phyloP scores from a whole-genome alignment of 1,140 invertebrate species.

The Heliconius himera region DNA sequence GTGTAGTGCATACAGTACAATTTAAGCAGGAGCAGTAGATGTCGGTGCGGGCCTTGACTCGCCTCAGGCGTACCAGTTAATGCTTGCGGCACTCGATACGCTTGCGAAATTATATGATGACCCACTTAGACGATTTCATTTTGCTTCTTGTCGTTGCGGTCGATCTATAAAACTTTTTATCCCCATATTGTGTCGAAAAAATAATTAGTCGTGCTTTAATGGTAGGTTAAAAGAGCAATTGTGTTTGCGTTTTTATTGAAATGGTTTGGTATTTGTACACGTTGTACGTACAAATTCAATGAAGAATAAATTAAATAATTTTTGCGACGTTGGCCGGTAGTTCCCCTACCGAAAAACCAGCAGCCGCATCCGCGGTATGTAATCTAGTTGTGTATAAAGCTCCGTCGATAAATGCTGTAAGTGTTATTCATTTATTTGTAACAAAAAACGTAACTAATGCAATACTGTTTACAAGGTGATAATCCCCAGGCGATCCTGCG shows the following conservation, averaged over 20 bases:
- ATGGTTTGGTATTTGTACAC: background rate
- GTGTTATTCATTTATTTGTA: slow-evolving; percentile 29
- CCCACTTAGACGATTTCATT: slow-evolving; percentile 79
- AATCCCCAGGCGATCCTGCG: slow-evolving; percentile 66
- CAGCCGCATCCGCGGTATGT: slow-evolving; percentile 8
- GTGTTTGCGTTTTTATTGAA: background rate
- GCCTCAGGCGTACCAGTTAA: slow-evolving; percentile 75
- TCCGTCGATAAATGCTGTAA: slow-evolving; percentile 36
- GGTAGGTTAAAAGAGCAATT: slow-evolving; percentile 2
- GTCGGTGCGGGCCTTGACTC: slow-evolving; percentile 70
- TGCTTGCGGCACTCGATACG: slow-evolving; percentile 79
- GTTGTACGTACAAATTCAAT: background rate
- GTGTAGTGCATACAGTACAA: slow-evolving; percentile 16
- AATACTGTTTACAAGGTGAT: slow-evolving; percentile 79
- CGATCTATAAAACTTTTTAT: slow-evolving; percentile 69
- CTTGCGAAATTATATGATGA: slow-evolving; percentile 81
- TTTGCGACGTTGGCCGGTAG: background rate
- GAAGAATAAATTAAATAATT: background rate
- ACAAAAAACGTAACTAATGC: slow-evolving; percentile 67
- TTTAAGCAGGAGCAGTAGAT: slow-evolving; percentile 48
- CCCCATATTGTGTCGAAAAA: slow-evolving; percentile 63
- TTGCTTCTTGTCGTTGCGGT: slow-evolving; percentile 67
- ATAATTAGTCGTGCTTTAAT: slow-evolving; percentile 29
- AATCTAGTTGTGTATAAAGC: slow-evolving; percentile 25
- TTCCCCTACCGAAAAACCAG: background rate